Conservation (phyloP, 2,797 vertebrate genomes). For the Gallinago nigripennis region DNA sequence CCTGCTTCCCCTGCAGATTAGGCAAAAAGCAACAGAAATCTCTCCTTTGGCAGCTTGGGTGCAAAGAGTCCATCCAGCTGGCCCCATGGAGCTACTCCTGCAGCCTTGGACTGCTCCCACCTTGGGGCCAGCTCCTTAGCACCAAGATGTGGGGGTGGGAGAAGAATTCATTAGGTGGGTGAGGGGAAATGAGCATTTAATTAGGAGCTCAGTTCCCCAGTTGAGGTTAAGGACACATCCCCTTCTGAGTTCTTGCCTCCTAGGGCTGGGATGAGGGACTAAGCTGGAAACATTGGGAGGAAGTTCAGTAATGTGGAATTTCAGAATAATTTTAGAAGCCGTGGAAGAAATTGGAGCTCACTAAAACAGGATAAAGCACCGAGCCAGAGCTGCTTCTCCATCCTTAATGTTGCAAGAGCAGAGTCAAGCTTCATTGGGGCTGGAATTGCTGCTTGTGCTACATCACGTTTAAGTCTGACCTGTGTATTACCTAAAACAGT, state of each 20-base stretch:
- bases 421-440: not conserved
- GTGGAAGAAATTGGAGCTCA: not conserved
- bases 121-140: not conserved
- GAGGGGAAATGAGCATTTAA: not conserved
- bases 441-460: not conserved
- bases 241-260: not conserved
- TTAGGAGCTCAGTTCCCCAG: not conserved
- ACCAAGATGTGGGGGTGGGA: not conserved
- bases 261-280: not conserved
- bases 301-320: not conserved
- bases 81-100: not conserved
- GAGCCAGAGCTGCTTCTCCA: not conserved
- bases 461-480: not conserved
- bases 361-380: not conserved
- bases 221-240: not conserved
- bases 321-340: not conserved
- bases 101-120: not conserved
- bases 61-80: not conserved
- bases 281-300: not conserved
- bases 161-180: accelerated
- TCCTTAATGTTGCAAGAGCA: not conserved
- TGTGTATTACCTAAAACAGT: not conserved
- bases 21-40: not conserved
- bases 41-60: not conserved
- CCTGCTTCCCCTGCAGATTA: not conserved